Evolutionary conservation across 2,113 vertebrate species (phyloP).

Genomic region (Cyanoliseus patagonus): DNA sequence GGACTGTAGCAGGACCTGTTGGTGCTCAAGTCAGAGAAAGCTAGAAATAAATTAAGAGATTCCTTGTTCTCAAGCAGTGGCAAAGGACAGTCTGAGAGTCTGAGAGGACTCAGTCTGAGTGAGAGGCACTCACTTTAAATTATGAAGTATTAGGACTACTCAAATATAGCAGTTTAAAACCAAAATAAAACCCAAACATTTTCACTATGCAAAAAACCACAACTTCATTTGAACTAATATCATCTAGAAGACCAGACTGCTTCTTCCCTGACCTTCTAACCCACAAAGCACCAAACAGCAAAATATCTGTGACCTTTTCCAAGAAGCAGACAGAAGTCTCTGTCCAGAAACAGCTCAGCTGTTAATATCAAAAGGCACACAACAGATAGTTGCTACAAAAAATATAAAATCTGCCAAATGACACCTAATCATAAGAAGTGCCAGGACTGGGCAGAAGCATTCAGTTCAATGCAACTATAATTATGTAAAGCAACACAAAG

Average conservation of each 20-base stretch:
- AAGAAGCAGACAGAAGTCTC: not conserved
- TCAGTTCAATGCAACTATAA: not conserved
- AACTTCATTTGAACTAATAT: not conserved
- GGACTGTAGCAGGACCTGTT: not conserved
- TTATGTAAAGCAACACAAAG: not conserved
- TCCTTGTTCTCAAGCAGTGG: not conserved
- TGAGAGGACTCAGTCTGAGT: not conserved
- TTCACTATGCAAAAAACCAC: not conserved
- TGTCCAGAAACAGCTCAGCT: not conserved
- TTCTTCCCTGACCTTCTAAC: not conserved
- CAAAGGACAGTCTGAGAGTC: not conserved
- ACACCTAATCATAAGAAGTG: not conserved
- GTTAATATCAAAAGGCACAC: not conserved
- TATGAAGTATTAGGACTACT: not conserved
- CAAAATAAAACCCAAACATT: not conserved
- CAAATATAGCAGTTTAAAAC: not conserved
- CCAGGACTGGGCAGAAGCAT: not conserved
- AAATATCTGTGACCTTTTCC: not conserved
- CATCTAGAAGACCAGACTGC: not conserved
- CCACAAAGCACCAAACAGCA: not conserved
- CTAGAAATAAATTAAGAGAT: not conserved
- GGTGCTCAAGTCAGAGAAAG: not conserved
- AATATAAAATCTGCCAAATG: not conserved
- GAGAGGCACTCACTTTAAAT: not conserved
- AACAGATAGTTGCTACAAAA: not conserved